Evolutionary conservation across 2,113 vertebrate genomes (phyloP).

Genomic region (Crotalus viridis): DNA sequence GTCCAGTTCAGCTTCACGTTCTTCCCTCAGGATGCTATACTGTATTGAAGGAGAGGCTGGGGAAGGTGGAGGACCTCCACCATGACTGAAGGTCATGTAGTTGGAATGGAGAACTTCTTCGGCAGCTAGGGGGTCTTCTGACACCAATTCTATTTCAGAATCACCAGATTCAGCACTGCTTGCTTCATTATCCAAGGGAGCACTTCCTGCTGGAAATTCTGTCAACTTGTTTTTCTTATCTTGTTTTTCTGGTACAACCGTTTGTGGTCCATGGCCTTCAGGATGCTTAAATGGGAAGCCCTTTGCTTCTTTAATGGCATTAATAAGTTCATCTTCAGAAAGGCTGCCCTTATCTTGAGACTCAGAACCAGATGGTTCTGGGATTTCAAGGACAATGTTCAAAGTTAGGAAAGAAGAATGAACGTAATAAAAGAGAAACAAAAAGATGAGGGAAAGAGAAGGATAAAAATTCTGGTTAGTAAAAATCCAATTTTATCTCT

Average conservation of each 20-base stretch:
- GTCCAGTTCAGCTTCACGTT: constrained; percentile 95
- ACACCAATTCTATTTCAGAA: constrained; percentile 93
- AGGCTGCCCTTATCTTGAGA: constrained; percentile 74
- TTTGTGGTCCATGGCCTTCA: constrained; percentile 44
- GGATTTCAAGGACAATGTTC: constrained; percentile 26
- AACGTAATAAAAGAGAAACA: background rate
- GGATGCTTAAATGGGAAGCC: constrained; percentile 65
- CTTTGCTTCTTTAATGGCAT: constrained; percentile 73
- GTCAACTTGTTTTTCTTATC: constrained; percentile 50
- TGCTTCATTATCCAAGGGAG: constrained; percentile 76
- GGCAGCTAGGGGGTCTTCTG: constrained; percentile 80
- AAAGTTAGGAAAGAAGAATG: constrained; percentile 14
- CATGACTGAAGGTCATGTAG: constrained; percentile 82
- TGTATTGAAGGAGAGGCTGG: constrained; percentile 79
- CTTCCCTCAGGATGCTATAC: constrained; percentile 95
- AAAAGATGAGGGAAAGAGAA: fast-evolving
- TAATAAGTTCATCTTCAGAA: constrained; percentile 74
- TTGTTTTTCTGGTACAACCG: constrained; percentile 11
- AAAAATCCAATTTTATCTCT: background rate
- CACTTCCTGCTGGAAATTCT: constrained; percentile 33
- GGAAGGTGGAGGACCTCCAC: constrained; percentile 79
- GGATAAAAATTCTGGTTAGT: constrained; percentile 46
- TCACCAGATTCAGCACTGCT: constrained; percentile 93
- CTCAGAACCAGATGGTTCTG: constrained; percentile 76
- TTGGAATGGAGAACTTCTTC: constrained; percentile 76